Evolutionary conservation across 2,113 vertebrate genomes (phyloP).

Genomic region (Montifringilla adamsi): DNA sequence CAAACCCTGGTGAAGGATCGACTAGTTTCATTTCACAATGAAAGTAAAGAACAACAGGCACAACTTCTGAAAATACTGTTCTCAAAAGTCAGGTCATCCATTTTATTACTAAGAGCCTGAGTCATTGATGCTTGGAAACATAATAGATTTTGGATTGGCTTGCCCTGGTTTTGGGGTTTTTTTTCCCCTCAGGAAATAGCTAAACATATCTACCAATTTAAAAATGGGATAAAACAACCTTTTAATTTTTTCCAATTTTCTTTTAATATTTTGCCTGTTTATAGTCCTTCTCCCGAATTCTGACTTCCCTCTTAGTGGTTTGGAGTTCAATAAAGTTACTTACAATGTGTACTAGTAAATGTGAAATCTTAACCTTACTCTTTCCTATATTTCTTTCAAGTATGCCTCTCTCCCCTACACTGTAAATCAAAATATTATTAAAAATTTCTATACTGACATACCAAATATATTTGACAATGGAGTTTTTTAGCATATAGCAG

Average conservation of each 20-base stretch:
- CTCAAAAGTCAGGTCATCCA: background rate
- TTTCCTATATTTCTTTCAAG: background rate
- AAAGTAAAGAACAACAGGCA: background rate
- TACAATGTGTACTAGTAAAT: background rate
- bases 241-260: background rate
- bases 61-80: background rate
- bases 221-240: background rate
- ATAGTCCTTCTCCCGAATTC: background rate
- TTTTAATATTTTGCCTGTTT: background rate
- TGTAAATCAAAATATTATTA: background rate
- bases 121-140: background rate
- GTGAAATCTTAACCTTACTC: background rate
- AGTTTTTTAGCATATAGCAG: background rate
- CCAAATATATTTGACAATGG: background rate
- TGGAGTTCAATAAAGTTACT: background rate
- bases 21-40: background rate
- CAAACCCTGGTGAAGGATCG: background rate
- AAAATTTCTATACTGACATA: background rate
- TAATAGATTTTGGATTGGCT: background rate
- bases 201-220: background rate
- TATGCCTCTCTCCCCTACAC: background rate
- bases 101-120: background rate
- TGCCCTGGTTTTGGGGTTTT: fast-evolving
- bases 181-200: background rate
- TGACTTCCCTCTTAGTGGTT: background rate